Evolutionary conservation across 2,888 invertebrate genomes (phyloP).

Genomic region (Cryptus viduatorius): DNA sequence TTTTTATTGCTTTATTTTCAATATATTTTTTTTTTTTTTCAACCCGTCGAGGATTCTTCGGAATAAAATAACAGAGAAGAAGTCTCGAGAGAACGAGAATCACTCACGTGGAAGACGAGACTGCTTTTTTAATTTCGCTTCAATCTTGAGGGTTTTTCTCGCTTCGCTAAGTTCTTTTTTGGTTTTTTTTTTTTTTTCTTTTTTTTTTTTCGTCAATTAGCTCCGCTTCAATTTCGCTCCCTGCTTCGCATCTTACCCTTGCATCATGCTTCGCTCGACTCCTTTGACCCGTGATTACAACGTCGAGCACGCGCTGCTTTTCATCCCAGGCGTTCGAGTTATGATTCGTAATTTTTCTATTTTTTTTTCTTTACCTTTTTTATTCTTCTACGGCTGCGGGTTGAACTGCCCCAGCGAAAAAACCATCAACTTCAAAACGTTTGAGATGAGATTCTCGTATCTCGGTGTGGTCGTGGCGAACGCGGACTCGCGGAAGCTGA

Average conservation of each 20-base stretch:
- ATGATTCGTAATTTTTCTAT: constrained; percentile 18
- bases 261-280: not conserved
- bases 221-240: constrained; percentile 23
- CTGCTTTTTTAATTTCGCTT: constrained; percentile 1
- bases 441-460: not conserved
- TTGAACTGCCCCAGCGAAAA: constrained; percentile 16
- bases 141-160: constrained; percentile 9
- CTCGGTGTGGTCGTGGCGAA: not conserved
- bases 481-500: not conserved
- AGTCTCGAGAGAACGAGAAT: not conserved
- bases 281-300: constrained; percentile 34
- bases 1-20: not conserved
- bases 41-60: not conserved
- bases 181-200: no score
- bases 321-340: constrained; percentile 9
- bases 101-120: not conserved
- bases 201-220: not conserved
- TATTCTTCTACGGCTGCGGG: not conserved
- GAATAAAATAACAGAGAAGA: constrained; percentile 17
- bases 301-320: not conserved
- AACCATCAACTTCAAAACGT: constrained; percentile 7
- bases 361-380: not conserved
- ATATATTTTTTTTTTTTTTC: constrained; percentile 11
- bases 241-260: constrained; percentile 12
- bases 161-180: constrained; percentile 37